Evolutionary conservation across 2,888 invertebrate genomes (phyloP).

Genomic region (Coleophora flavipennella): DNA sequence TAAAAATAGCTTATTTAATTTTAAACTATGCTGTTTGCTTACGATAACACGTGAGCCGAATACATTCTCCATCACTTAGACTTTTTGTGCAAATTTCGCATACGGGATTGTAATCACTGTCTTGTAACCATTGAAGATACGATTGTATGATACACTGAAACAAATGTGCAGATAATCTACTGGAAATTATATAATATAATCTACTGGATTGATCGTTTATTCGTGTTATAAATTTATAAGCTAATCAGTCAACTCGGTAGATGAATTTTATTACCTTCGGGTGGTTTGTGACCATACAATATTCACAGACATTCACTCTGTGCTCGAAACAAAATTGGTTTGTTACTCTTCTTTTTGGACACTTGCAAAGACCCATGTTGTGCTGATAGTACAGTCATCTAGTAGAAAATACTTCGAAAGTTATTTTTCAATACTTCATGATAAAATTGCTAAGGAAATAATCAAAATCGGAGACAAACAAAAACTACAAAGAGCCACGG

Average conservation of each 20-base stretch:
- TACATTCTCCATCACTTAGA: conserved; percentile 86
- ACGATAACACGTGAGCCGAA: conserved; percentile 95
- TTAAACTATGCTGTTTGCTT: conserved; percentile 48
- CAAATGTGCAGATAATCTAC: background rate
- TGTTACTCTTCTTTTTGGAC: conserved; percentile 96
- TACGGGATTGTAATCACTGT: conserved; percentile 96
- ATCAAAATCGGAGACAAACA: conserved; percentile 24
- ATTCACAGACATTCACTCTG: conserved; percentile 98
- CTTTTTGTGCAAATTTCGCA: conserved; percentile 91
- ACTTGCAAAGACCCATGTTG: conserved; percentile 97
- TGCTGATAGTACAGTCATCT: background rate
- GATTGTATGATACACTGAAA: conserved; percentile 98
- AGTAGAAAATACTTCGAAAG: no score
- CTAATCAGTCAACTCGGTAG: no score
- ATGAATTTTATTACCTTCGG: conserved; percentile 89
- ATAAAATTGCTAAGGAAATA: conserved; percentile 4
- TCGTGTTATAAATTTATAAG: background rate
- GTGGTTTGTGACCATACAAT: conserved; percentile 97
- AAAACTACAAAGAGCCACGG: conserved; percentile 19
- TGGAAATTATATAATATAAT: background rate
- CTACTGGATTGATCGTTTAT: background rate
- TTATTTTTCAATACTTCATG: background rate
- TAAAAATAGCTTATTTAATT: background rate
- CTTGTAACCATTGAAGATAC: conserved; percentile 97
- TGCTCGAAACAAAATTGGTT: conserved; percentile 99